Evolutionary conservation across 2,113 vertebrate species (phyloP).

Genomic region (Helogale parvula): DNA sequence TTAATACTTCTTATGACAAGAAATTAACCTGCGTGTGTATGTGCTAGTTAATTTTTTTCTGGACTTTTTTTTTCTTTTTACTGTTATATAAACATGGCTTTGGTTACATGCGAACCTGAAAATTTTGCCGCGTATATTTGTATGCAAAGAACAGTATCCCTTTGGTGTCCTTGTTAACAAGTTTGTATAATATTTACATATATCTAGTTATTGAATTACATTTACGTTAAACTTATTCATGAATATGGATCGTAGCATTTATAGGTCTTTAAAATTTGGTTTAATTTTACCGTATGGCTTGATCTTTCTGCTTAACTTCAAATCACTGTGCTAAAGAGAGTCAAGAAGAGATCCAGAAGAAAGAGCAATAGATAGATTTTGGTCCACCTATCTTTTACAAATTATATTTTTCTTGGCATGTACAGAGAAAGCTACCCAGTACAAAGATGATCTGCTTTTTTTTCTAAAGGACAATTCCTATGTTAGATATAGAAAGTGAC

Average conservation of each 20-base stretch:
- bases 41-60: background rate
- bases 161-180: background rate
- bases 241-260: background rate
- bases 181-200: conserved; percentile 21
- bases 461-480: conserved; percentile 6
- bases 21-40: background rate
- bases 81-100: background rate
- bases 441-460: conserved; percentile 12
- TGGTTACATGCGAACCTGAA: background rate
- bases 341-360: background rate
- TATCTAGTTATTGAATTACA: background rate
- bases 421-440: conserved; percentile 29
- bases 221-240: background rate
- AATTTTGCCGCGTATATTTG: background rate
- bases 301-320: conserved; percentile 2
- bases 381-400: conserved; percentile 28
- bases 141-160: background rate
- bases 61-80: background rate
- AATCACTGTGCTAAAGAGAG: background rate
- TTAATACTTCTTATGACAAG: background rate
- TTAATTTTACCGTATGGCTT: conserved; percentile 30
- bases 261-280: conserved; percentile 12
- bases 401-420: conserved; percentile 46
- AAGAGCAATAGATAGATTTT: background rate
- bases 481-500: conserved; percentile 63